Conservation (phyloP, 2,888 invertebrate species). For the Muschampia plurimacula region DNA sequence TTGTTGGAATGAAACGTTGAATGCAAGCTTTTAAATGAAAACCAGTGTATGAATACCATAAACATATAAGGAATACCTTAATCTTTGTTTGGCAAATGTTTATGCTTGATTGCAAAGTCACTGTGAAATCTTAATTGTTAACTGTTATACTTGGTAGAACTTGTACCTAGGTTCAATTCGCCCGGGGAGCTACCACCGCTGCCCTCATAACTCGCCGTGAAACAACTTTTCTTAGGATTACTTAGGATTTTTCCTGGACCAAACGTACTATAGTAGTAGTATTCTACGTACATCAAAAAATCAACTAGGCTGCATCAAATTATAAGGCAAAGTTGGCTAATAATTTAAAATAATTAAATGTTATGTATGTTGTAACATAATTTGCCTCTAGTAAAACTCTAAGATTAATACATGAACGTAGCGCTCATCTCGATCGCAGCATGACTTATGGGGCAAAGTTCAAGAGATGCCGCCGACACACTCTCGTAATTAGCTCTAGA, state of each 20-base stretch:
- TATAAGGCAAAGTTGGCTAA: background rate
- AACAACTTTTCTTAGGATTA: too few relatives aligned
- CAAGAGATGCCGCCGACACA: conserved; percentile 67
- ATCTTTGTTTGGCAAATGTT: conserved; percentile 2
- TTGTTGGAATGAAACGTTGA: conserved; percentile 23
- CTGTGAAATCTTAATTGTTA: too few relatives aligned
- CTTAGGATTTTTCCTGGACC: too few relatives aligned
- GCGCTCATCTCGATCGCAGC: conserved; percentile 61
- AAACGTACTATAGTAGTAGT: too few relatives aligned
- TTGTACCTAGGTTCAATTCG: too few relatives aligned
- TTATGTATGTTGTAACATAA: background rate
- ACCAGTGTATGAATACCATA: background rate
- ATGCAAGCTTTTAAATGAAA: conserved; percentile 22
- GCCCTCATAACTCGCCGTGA: too few relatives aligned
- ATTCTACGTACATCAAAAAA: too few relatives aligned
- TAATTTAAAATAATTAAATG: background rate
- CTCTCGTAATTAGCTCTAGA: conserved; percentile 75
- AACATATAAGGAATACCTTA: background rate
- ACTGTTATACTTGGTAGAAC: too few relatives aligned
- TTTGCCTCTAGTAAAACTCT: conserved; percentile 16
- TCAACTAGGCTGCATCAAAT: background rate
- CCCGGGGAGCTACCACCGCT: too few relatives aligned
- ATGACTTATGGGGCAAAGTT: conserved; percentile 73
- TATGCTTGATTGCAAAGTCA: background rate
- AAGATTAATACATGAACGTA: conserved; percentile 25